A percentile compares a stretch with the other conserved stretches of the same genome.
Evolutionary conservation across 2,888 invertebrate species (phyloP).

Genomic region (Eupithecia insigniata): DNA sequence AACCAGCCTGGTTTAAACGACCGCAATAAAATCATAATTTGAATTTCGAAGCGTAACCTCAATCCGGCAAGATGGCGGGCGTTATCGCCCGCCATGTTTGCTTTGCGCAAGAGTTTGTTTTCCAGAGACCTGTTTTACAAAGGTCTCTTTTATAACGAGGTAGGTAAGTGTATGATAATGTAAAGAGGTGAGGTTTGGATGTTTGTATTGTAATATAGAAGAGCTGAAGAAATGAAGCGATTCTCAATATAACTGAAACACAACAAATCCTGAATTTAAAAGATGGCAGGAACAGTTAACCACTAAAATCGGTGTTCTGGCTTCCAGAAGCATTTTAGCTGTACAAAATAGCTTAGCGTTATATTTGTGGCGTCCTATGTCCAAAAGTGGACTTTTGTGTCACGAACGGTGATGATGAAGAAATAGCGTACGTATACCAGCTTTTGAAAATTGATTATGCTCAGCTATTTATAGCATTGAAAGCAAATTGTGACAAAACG

Average conservation of each 20-base stretch:
- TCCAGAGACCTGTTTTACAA: slow-evolving; percentile 77
- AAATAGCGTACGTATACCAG: not conserved
- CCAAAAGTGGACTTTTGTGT: not conserved
- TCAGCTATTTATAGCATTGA: not conserved
- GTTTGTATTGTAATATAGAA: not conserved
- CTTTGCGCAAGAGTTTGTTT: slow-evolving; percentile 81
- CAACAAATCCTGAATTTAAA: not conserved
- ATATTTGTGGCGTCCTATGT: not conserved
- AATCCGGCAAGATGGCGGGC: slow-evolving; percentile 78
- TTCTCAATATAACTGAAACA: not conserved
- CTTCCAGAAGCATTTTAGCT: not conserved
- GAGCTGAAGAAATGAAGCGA: not conserved
- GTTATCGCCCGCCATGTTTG: slow-evolving; percentile 77
- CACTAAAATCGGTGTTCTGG: not conserved
- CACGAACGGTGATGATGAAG: too few species aligned
- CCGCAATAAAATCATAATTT: slow-evolving; percentile 72
- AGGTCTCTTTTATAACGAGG: slow-evolving; percentile 59
- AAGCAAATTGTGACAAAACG: too few species aligned
- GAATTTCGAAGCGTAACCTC: slow-evolving; percentile 76
- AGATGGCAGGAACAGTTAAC: not conserved
- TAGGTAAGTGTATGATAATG: not conserved
- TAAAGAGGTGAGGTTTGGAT: not conserved
- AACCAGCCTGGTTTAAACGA: slow-evolving; percentile 46
- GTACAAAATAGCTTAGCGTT: not conserved
- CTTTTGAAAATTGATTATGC: not conserved